Evolutionary conservation across 2,888 invertebrate genomes (phyloP).

Genomic region (Margaritifera margaritifera): DNA sequence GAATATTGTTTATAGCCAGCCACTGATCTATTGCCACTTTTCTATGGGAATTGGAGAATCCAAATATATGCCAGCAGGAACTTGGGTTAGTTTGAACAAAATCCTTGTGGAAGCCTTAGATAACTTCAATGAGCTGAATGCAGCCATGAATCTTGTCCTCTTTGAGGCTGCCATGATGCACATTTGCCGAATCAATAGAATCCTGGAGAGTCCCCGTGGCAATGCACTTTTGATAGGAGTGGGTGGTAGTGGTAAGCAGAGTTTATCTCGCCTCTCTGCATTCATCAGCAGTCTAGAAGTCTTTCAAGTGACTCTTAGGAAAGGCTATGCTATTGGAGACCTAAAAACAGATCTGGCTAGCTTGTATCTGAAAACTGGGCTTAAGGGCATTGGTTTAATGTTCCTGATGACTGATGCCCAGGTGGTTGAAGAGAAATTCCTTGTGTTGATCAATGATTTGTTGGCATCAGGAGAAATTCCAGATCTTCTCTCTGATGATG

Average conservation of each 20-base stretch:
- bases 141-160: slow-evolving; percentile 96
- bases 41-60: slow-evolving; percentile 96
- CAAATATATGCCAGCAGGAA: slow-evolving; percentile 90
- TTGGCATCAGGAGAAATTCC: slow-evolving; percentile 96
- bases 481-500: slow-evolving; percentile 95
- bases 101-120: slow-evolving; percentile 90
- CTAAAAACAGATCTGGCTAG: slow-evolving; percentile 87
- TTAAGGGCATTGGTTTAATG: slow-evolving; percentile 94
- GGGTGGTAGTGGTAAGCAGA: slow-evolving; percentile 96
- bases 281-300: slow-evolving; percentile 96
- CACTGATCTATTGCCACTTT: slow-evolving; percentile 95
- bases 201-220: slow-evolving; percentile 93
- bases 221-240: slow-evolving; percentile 95
- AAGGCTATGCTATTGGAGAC: slow-evolving; percentile 89
- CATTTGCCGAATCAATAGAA: slow-evolving; percentile 90
- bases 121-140: slow-evolving; percentile 94
- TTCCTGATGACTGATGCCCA: slow-evolving; percentile 98
- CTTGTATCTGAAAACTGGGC: slow-evolving; percentile 90
- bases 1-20: slow-evolving; percentile 86
- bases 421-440: slow-evolving; percentile 93
- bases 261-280: slow-evolving; percentile 90
- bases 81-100: slow-evolving; percentile 86
- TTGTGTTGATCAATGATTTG: slow-evolving; percentile 95
- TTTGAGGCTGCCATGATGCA: slow-evolving; percentile 99
- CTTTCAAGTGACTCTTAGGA: slow-evolving; percentile 90